phyloP scores from a whole-genome alignment of 2,113 vertebrate genomes.

The Forbesichthys papilliferus region DNA sequence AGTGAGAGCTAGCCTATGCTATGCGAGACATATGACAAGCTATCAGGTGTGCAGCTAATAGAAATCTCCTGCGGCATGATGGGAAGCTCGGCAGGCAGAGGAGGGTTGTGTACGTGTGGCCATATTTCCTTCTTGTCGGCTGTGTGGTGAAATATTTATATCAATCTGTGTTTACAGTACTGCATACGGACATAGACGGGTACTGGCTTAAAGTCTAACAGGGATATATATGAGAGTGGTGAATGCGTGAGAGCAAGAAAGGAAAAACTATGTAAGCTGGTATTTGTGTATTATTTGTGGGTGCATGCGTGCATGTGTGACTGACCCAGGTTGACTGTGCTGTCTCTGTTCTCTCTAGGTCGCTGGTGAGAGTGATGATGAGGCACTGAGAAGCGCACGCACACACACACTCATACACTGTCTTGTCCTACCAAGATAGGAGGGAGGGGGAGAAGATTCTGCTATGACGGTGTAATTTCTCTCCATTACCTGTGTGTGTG shows the following conservation, averaged over 20 bases:
- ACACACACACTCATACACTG: constrained; percentile 20
- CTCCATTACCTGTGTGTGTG: constrained; percentile 66
- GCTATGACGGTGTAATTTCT: constrained; percentile 72
- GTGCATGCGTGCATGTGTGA: constrained; percentile 23
- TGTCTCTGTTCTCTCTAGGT: constrained; percentile 76
- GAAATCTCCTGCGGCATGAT: constrained; percentile 65
- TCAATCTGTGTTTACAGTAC: neutral
- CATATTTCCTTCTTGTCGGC: neutral
- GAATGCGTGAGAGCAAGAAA: constrained; percentile 3
- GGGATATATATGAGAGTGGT: constrained; percentile 17
- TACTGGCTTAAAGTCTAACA: constrained; percentile 2
- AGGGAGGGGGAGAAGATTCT: constrained; percentile 55
- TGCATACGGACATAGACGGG: constrained; percentile 5
- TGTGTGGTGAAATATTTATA: neutral
- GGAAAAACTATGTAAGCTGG: neutral
- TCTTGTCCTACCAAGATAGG: constrained; percentile 60
- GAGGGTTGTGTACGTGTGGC: constrained; percentile 40
- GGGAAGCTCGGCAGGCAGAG: constrained; percentile 28
- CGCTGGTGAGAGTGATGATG: constrained; percentile 72
- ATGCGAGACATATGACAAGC: neutral
- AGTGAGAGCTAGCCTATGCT: neutral
- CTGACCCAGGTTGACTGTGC: constrained; percentile 71
- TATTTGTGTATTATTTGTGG: constrained; percentile 9
- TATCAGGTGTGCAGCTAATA: constrained; percentile 37
- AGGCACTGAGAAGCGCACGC: constrained; percentile 65